Evolutionary conservation across 2,113 vertebrate species (phyloP).

Genomic region (Saguinus imperator): DNA sequence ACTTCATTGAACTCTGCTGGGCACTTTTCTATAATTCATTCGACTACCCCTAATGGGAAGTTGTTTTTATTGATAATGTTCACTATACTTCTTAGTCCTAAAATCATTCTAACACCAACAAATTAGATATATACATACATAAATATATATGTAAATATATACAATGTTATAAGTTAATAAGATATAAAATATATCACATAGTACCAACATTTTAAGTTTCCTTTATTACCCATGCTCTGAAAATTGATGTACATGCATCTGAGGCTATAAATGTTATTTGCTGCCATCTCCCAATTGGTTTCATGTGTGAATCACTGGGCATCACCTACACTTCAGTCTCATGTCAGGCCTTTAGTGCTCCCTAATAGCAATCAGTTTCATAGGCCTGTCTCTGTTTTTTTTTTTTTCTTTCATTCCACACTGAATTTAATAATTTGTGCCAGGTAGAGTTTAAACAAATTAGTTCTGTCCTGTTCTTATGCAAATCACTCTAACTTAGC

Average conservation of each 20-base stretch:
- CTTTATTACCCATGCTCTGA: not conserved
- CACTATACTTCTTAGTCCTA: not conserved
- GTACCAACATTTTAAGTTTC: not conserved
- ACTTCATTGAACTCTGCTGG: not conserved
- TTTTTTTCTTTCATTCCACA: not conserved
- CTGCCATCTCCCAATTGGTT: not conserved
- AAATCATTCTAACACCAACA: not conserved
- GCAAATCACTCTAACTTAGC: not conserved
- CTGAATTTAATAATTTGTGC: slow-evolving; percentile 37
- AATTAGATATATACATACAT: not conserved
- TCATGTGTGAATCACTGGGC: slow-evolving; percentile 31
- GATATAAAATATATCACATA: not conserved
- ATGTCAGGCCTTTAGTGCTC: not conserved
- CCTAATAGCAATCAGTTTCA: not conserved
- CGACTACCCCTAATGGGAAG: not conserved
- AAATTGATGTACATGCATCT: not conserved
- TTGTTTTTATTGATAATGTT: not conserved
- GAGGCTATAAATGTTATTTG: not conserved
- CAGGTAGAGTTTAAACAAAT: not conserved
- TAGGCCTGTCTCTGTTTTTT: not conserved
- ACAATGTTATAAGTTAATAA: not conserved
- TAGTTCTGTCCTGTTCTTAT: not conserved
- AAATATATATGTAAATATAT: not conserved
- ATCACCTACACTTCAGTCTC: not conserved
- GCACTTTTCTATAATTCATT: not conserved